Conservation (phyloP, 2,113 vertebrate species). For the Ginglymostoma cirratum region DNA sequence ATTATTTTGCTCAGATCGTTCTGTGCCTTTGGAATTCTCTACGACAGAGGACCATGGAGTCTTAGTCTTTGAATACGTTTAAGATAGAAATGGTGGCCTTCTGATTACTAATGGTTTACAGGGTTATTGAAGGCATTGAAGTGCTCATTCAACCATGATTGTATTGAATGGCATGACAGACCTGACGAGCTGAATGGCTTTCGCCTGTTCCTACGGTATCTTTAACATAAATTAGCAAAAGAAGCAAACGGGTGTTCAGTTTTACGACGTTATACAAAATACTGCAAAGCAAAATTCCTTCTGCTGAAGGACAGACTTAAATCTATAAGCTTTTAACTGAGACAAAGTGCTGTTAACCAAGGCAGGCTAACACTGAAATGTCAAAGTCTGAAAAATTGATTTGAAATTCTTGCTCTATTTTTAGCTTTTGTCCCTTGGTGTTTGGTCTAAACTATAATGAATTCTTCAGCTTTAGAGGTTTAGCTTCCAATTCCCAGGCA, state of each 20-base stretch:
- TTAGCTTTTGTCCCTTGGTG: neutral
- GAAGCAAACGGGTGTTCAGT: neutral
- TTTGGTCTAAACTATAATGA: neutral
- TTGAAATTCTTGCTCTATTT: neutral
- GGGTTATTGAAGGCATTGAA: too few species aligned
- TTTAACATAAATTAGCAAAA: neutral
- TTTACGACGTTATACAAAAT: neutral
- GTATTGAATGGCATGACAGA: too few species aligned
- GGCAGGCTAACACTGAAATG: neutral
- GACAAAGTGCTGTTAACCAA: neutral
- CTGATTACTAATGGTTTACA: too few species aligned
- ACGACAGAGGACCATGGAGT: too few species aligned
- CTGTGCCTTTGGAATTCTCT: too few species aligned
- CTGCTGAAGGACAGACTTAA: neutral
- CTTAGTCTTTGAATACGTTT: too few species aligned
- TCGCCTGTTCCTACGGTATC: neutral
- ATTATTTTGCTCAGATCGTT: too few species aligned
- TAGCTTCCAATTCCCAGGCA: neutral
- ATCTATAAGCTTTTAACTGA: neutral
- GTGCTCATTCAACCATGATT: too few species aligned
- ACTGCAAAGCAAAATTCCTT: neutral
- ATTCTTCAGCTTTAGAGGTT: neutral
- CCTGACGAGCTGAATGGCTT: too few species aligned
- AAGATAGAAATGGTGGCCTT: too few species aligned
- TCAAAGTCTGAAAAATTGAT: neutral